Evolutionary conservation across 1,140 invertebrate genomes (phyloP).

Genomic region (Trinorchestia longiramus): DNA sequence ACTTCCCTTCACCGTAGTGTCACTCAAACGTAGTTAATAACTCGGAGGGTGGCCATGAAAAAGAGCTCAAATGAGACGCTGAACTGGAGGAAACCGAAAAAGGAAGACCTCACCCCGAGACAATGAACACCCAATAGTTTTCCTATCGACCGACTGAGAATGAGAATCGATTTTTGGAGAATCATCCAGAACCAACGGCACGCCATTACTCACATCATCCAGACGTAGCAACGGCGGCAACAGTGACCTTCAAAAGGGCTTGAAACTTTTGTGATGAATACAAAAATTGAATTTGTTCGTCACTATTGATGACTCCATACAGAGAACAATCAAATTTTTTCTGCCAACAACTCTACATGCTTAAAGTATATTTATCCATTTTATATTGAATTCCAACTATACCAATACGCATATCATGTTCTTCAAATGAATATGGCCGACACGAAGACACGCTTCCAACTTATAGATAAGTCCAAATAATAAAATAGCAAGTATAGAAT

Average conservation of each 20-base stretch:
- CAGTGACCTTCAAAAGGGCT: background rate
- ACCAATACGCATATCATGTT: background rate
- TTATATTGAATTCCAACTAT: background rate
- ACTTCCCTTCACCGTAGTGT: background rate
- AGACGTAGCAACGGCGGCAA: background rate
- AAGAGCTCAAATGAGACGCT: background rate
- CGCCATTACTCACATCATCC: background rate
- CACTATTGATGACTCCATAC: too few species aligned
- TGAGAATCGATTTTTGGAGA: slow-evolving; percentile 15
- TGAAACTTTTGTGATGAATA: background rate
- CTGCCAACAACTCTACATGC: background rate
- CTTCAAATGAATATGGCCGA: background rate
- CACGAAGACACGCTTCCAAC: background rate
- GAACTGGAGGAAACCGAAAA: background rate
- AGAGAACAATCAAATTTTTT: background rate
- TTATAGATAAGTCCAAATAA: background rate
- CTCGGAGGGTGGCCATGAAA: background rate
- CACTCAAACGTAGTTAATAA: slow-evolving; percentile 29
- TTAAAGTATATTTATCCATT: background rate
- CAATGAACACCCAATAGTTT: background rate
- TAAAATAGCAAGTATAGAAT: background rate
- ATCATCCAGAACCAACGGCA: background rate
- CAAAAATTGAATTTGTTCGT: too few species aligned
- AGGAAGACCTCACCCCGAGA: background rate
- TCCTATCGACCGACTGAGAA: background rate